These are phyloP conservation scores for Drosophila pectinifera DNA, from an alignment of 1,140 invertebrate genomes.

Conservation along the genomic window DNA sequence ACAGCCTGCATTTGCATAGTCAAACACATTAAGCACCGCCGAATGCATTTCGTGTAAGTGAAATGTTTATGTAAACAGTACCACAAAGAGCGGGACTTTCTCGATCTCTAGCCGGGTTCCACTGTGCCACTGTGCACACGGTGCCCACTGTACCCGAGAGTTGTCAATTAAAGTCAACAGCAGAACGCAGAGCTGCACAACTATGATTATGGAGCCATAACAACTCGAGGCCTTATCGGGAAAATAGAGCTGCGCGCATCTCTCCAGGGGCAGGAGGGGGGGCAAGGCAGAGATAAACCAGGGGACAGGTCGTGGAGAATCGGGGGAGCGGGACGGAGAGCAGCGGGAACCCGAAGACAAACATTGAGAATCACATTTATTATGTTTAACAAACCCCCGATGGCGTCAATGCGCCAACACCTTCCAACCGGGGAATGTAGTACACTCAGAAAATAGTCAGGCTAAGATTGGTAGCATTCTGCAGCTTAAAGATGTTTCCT, in stretches of 20 bases:
- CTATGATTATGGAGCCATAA: constrained; percentile 53
- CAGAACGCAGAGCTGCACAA: constrained; percentile 34
- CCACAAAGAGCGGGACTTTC: constrained; percentile 26
- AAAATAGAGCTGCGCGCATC: constrained; percentile 37
- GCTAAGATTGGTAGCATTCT: too few species aligned
- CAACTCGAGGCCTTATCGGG: constrained; percentile 55
- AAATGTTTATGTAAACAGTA: constrained; percentile 77
- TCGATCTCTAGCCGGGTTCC: constrained; percentile 5
- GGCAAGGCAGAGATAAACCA: background rate
- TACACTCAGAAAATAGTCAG: constrained; percentile 6
- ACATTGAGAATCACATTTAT: constrained; percentile 74
- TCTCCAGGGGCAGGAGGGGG: constrained; percentile 6
- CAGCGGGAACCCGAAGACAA: constrained; percentile 54
- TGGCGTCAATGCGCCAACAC: constrained; percentile 78
- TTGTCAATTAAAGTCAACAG: constrained; percentile 81
- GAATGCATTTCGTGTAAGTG: constrained; percentile 65
- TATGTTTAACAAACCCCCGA: constrained; percentile 78
- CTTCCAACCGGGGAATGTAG: constrained; percentile 58
- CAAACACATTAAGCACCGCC: constrained; percentile 71
- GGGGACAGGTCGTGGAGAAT: background rate
- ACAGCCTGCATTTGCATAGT: constrained; percentile 75
- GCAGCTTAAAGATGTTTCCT: too few species aligned
- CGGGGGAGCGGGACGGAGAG: background rate
- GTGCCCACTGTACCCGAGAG: constrained; percentile 56
- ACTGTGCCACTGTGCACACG: constrained; percentile 50